These are phyloP conservation scores for Salpingus planirostris DNA, from an alignment of 2,888 invertebrate genomes.

Conservation along the genomic window DNA sequence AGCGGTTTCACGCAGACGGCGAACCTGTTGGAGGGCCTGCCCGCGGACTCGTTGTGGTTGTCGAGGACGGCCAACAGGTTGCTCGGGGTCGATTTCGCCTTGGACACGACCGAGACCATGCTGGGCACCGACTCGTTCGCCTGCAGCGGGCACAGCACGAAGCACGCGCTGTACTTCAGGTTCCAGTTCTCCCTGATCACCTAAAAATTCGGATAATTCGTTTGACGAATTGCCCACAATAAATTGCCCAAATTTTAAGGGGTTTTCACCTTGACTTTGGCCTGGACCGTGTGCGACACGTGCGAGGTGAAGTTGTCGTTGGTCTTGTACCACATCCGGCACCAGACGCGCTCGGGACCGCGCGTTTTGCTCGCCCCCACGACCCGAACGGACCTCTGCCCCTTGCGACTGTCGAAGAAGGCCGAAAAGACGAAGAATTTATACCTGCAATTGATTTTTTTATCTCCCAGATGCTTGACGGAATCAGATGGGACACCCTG, in stretches of 20 bases:
- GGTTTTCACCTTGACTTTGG: constrained; percentile 60
- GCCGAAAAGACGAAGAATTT: constrained; percentile 91
- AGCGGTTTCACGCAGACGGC: constrained; percentile 87
- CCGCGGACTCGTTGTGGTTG: constrained; percentile 42
- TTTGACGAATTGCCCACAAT: neutral
- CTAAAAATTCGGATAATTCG: constrained; percentile 34
- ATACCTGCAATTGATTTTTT: constrained; percentile 60
- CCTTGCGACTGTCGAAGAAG: constrained; percentile 69
- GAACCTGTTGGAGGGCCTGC: constrained; percentile 43
- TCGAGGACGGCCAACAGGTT: constrained; percentile 58
- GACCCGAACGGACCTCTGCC: constrained; percentile 61
- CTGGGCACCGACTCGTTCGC: constrained; percentile 52
- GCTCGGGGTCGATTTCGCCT: constrained; percentile 50
- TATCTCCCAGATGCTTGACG: too few relatives aligned
- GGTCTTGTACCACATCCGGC: constrained; percentile 63
- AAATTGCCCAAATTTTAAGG: neutral
- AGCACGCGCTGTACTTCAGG: constrained; percentile 83
- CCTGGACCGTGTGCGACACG: constrained; percentile 57
- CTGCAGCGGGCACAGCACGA: constrained; percentile 71
- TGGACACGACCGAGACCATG: constrained; percentile 62
- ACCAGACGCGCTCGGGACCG: constrained; percentile 72
- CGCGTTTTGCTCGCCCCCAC: constrained; percentile 85
- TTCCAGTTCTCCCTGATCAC: constrained; percentile 92
- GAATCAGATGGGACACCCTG: too few relatives aligned
- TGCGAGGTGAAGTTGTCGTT: constrained; percentile 28